These are phyloP conservation scores for Bombus sylvicola DNA, from an alignment of 1,140 invertebrate genomes.

Conservation along the genomic window DNA sequence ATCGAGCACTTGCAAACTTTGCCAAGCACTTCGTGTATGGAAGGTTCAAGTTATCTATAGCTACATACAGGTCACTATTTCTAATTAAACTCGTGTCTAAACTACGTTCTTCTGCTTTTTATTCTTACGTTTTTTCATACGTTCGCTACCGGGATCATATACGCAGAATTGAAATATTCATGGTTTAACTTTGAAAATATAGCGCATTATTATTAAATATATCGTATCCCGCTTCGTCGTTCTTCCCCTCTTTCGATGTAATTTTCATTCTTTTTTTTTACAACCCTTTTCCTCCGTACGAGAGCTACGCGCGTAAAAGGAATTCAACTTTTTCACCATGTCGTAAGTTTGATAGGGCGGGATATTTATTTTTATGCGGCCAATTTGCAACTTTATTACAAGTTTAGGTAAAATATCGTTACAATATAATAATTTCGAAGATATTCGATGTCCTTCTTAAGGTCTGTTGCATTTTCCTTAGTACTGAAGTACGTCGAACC, in stretches of 20 bases:
- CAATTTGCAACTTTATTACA: neutral
- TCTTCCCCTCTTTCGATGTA: neutral
- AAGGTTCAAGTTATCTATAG: neutral
- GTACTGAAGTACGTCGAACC: no score
- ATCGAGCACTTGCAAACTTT: neutral
- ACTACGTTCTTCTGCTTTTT: neutral
- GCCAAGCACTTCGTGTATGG: neutral
- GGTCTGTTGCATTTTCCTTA: no score
- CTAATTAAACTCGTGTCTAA: neutral
- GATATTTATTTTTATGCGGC: neutral
- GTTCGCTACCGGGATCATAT: no score
- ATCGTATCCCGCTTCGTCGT: neutral
- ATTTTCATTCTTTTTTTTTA: no score
- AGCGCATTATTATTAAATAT: no score
- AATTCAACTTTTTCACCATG: neutral
- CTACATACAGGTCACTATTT: no score
- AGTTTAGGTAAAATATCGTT: neutral
- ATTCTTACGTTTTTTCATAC: neutral
- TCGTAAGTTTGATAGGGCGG: neutral
- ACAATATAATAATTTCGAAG: no score
- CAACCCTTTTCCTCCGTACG: neutral
- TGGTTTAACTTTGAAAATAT: no score
- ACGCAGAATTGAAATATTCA: no score
- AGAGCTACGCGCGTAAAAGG: neutral
- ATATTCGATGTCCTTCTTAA: neutral